Evolutionary conservation across 2,888 invertebrate species (phyloP), one percentile per base, ranked within the genome.

Genomic region (Melinopterus prodromus): DNA sequence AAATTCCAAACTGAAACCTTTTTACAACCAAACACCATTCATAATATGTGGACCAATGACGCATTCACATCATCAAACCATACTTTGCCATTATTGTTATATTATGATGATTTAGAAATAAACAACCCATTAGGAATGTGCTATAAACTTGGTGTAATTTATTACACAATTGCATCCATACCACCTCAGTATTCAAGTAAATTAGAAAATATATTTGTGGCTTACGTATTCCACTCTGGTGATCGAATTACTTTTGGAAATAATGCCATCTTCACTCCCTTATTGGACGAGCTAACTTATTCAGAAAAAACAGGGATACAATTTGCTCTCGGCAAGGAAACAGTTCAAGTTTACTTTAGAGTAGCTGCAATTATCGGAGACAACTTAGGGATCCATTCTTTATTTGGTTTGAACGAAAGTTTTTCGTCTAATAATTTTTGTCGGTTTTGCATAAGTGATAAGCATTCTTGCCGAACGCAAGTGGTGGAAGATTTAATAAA

Each of bases 181-280:
- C 84, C 83, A 35, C 84, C 84, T 16, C 15, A 82, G 16, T 78
- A 69, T 70, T n/a, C 71, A 15, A 79, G 81, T n/a, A 74, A 80
- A 26, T 79, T 83, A 26, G 80, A 82, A 74, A 82, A 83, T 78
- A 82, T 85, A n/a, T 84, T 85, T 83, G 81, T 85, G 74, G 83
- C 84, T 70, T 82, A 80, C 36, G 71, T 86, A 69, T 77, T 85
- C 79, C 82, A 85, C 79, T 72, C 83, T 72, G 36, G 78, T 70
- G 86, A 86, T 82, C 77, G 83, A 76, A 84, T 84, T 76, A 79
- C 80, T 35, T 84, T 82, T 77, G 83, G 82, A n/a, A 85, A 84
- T 82, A 78, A 78, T 36, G 38, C 79, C 69, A 82, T 81, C 70
- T 84, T 86, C 81, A 35, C 81, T 6, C 77, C 77, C 16, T 77